Evolutionary conservation across 2,113 vertebrate species (phyloP).

Genomic region (Mellivora capensis): DNA sequence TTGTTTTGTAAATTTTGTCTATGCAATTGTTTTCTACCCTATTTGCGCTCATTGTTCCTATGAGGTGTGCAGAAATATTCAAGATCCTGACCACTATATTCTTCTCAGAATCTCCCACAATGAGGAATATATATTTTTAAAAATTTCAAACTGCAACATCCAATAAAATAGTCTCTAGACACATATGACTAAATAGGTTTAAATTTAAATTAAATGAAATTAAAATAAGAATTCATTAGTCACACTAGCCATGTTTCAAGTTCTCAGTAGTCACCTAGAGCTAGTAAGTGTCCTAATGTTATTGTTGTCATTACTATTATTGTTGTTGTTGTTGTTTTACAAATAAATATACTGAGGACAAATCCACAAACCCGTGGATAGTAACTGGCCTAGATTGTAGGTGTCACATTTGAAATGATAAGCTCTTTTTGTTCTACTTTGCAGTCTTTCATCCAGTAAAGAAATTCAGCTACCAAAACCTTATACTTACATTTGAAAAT

Average conservation of each 20-base stretch:
- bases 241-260: background rate
- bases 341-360: background rate
- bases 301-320: background rate
- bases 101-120: background rate
- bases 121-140: background rate
- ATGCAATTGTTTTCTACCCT: background rate
- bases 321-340: background rate
- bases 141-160: background rate
- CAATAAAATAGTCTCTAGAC: background rate
- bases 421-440: background rate
- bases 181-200: background rate
- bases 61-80: background rate
- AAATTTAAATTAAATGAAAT: constrained; percentile 9
- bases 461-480: background rate
- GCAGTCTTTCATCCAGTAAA: background rate
- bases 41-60: background rate
- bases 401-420: background rate
- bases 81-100: background rate
- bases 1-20: background rate
- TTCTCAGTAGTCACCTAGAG: background rate
- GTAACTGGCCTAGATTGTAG: background rate
- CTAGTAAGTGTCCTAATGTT: background rate
- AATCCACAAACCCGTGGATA: background rate
- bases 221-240: background rate
- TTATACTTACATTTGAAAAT: background rate